Evolutionary conservation across 1,140 invertebrate species (phyloP).

Genomic region (Trichomalopsis sarcophagae): DNA sequence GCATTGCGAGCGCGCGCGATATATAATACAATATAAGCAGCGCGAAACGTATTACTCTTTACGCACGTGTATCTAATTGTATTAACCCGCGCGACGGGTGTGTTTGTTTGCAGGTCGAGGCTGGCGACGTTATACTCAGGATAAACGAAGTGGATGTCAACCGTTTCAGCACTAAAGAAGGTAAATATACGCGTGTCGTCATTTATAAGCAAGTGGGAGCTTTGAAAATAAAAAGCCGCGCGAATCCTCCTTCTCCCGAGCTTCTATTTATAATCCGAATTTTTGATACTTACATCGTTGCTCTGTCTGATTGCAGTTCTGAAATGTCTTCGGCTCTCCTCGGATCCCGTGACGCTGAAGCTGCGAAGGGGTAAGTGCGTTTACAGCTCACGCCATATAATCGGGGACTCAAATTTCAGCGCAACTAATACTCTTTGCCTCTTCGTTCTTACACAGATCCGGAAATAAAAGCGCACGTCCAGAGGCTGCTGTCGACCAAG

Average conservation of each 20-base stretch:
- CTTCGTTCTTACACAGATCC: slow-evolving; percentile 81
- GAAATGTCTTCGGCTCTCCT: slow-evolving; percentile 91
- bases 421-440: not conserved
- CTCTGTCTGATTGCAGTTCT: slow-evolving; percentile 82
- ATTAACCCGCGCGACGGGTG: not conserved
- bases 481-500: slow-evolving; percentile 81
- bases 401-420: not conserved
- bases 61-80: not conserved
- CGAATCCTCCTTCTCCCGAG: not conserved
- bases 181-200: slow-evolving; percentile 73
- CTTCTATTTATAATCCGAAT: slow-evolving; percentile 20
- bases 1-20: not conserved
- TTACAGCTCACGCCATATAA: not conserved
- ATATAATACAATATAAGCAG: not conserved
- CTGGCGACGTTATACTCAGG: slow-evolving; percentile 93
- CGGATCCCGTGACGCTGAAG: slow-evolving; percentile 90
- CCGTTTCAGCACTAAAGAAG: slow-evolving; percentile 92
- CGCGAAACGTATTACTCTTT: not conserved
- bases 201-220: not conserved
- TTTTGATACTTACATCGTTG: slow-evolving; percentile 4
- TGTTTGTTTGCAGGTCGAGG: slow-evolving; percentile 85
- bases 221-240: slow-evolving; percentile 3
- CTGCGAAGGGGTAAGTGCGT: slow-evolving; percentile 87
- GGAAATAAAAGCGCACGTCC: slow-evolving; percentile 87
- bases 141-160: slow-evolving; percentile 94